phyloP scores from a whole-genome alignment of 2,888 invertebrate species.

The Carterocephalus palaemon region DNA sequence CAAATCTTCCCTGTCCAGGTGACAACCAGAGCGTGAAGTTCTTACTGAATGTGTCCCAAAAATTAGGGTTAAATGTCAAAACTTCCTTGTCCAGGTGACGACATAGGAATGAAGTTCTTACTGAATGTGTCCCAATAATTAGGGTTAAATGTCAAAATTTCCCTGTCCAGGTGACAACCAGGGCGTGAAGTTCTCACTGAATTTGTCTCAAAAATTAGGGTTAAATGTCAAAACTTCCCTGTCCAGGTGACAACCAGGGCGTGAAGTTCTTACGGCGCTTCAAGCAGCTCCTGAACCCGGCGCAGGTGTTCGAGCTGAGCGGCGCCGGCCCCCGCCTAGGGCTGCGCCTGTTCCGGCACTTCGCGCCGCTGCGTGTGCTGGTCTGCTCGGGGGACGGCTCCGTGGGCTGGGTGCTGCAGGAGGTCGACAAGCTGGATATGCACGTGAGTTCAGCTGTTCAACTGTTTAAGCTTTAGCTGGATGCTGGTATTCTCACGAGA shows the following conservation, averaged over 20 bases:
- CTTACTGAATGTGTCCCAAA: no score
- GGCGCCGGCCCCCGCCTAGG: slow-evolving; percentile 91
- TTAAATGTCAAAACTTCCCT: neutral
- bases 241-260: slow-evolving; percentile 95
- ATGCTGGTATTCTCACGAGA: no score
- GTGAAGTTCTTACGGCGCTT: slow-evolving; percentile 96
- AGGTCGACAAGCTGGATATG: slow-evolving; percentile 96
- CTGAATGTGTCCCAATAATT: no score
- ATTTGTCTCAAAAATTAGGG: no score
- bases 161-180: slow-evolving; percentile 91
- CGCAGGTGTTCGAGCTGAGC: slow-evolving; percentile 98
- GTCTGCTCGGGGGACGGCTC: slow-evolving; percentile 99
- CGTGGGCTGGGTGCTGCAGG: slow-evolving; percentile 98
- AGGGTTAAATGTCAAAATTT: no score
- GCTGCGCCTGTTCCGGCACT: slow-evolving; percentile 93
- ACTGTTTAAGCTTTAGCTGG: slow-evolving; percentile 16
- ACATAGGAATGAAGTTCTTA: no score
- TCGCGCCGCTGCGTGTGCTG: slow-evolving; percentile 96
- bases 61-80: no score
- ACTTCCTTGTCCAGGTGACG: no score
- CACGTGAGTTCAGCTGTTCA: slow-evolving; percentile 84
- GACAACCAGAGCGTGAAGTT: no score
- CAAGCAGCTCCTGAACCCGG: slow-evolving; percentile 96
- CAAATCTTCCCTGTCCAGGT: no score
- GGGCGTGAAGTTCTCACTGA: slow-evolving; percentile 97